Percentiles rank a stretch among this genome's conserved stretches.
phyloP scores from a whole-genome alignment of 2,797 vertebrate genomes.

The Lophura swinhoii region DNA sequence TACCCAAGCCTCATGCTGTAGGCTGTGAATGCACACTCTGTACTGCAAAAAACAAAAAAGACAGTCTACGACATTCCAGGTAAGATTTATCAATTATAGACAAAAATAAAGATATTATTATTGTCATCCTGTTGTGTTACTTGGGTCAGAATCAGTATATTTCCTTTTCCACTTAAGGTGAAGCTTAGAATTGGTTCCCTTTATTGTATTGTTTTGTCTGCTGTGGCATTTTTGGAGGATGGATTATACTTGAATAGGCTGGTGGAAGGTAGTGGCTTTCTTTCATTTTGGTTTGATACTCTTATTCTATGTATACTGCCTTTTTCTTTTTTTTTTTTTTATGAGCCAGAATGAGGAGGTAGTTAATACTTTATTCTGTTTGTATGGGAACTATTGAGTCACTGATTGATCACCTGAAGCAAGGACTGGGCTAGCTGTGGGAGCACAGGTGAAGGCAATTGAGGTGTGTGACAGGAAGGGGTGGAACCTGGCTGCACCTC shows the following conservation, averaged over 20 bases:
- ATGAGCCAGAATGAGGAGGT: not conserved
- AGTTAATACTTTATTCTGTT: not conserved
- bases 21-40: constrained; percentile 98
- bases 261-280: not conserved
- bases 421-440: too few species aligned
- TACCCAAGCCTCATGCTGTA: constrained; percentile 97
- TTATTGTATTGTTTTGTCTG: not conserved
- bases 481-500: too few species aligned
- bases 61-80: constrained; percentile 98
- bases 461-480: too few species aligned
- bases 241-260: not conserved
- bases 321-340: accelerated
- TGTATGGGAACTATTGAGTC: too few species aligned
- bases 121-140: not conserved
- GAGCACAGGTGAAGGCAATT: too few species aligned
- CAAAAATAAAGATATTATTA: not conserved
- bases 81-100: constrained; percentile 40
- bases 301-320: not conserved
- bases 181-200: not conserved
- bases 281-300: not conserved
- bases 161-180: not conserved
- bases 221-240: not conserved
- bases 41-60: constrained; percentile 99
- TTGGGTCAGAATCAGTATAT: not conserved
- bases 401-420: too few species aligned